Conservation (phyloP, 1,140 invertebrate genomes). For the Paraescarpia echinospica region DNA sequence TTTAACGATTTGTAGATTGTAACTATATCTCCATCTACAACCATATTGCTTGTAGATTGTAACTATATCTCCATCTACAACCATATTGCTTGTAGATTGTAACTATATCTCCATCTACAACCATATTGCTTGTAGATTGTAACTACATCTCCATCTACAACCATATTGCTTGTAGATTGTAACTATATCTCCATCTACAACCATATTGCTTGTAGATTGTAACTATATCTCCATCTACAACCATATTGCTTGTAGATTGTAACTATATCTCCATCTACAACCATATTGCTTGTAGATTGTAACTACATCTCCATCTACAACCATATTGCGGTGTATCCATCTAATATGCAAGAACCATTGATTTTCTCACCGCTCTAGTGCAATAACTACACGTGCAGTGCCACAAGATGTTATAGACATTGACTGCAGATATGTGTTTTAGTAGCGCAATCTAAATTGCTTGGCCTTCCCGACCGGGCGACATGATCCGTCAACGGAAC, state of each 20-base stretch:
- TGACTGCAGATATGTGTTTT: background rate
- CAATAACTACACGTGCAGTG: background rate
- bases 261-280: background rate
- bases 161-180: background rate
- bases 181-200: background rate
- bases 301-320: background rate
- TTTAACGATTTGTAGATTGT: background rate
- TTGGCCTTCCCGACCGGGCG: background rate
- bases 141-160: background rate
- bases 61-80: background rate
- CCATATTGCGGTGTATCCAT: background rate
- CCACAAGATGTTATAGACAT: background rate
- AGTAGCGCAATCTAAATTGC: conserved; percentile 1
- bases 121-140: no score
- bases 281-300: no score
- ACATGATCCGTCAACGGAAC: background rate
- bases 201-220: background rate
- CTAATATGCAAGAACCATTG: background rate
- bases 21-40: background rate
- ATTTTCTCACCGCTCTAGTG: background rate
- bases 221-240: background rate
- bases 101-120: background rate
- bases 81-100: no score
- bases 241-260: background rate
- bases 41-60: no score